Percentiles rank a stretch among this genome's conserved stretches.
Evolutionary conservation across 1,140 invertebrate genomes (phyloP).

Genomic region (Drosophila lacertosa): DNA sequence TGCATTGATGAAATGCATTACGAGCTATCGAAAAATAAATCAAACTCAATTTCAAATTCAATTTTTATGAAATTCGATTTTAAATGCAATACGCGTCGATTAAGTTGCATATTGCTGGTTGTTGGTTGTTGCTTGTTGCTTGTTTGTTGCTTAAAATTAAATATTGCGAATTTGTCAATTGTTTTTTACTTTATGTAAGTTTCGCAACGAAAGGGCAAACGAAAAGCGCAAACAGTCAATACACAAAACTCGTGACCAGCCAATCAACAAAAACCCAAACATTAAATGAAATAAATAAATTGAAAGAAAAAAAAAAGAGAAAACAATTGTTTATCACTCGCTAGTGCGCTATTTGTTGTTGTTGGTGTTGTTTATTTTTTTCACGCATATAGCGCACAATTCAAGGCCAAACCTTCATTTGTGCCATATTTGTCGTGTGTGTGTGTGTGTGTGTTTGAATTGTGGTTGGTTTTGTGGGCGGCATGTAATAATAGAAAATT

Average conservation of each 20-base stretch:
- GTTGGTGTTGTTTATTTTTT: constrained; percentile 30
- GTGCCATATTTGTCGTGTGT: constrained; percentile 53
- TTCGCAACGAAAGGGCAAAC: constrained; percentile 41
- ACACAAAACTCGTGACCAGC: constrained; percentile 35
- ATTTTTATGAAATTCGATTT: constrained; percentile 38
- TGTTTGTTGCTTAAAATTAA: constrained; percentile 7
- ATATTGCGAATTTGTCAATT: constrained; percentile 32
- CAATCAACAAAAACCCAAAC: constrained; percentile 7
- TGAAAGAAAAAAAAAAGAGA: constrained; percentile 41
- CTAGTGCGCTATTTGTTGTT: constrained; percentile 35
- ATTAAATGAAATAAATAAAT: constrained; percentile 1
- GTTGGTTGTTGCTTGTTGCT: constrained; percentile 17
- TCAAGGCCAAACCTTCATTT: constrained; percentile 75
- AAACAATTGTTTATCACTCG: constrained; percentile 76
- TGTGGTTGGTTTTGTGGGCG: constrained; percentile 26
- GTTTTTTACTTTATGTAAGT: constrained; percentile 45
- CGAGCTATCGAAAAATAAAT: constrained; percentile 48
- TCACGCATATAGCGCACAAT: constrained; percentile 55
- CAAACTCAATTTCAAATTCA: constrained; percentile 42
- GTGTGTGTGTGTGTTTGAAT: background rate
- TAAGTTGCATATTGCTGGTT: constrained; percentile 20
- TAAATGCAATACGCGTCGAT: constrained; percentile 29
- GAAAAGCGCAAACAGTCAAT: constrained; percentile 29
- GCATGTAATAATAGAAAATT: constrained; percentile 63
- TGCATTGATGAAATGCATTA: constrained; percentile 57